A percentile compares a stretch with the other conserved stretches of the same genome.
Conservation (phyloP, 2,113 vertebrate genomes). For the Hippocampus abdominalis region DNA sequence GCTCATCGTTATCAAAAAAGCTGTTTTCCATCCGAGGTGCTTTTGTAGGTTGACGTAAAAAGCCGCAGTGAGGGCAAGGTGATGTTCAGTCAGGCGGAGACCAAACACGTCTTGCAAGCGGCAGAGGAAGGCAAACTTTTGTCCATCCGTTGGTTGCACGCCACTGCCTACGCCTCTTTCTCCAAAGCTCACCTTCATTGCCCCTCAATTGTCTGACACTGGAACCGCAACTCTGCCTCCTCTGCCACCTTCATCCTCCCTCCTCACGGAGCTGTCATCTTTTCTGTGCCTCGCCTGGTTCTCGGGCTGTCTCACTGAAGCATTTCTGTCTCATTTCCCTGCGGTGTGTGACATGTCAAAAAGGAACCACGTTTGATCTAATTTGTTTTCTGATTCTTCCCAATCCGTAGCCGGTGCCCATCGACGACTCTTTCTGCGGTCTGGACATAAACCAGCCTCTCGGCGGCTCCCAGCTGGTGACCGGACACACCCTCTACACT, state of each 20-base stretch:
- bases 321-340: conserved; percentile 5
- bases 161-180: conserved; percentile 23
- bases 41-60: conserved; percentile 59
- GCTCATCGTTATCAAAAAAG: conserved; percentile 26
- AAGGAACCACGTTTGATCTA: conserved; percentile 16
- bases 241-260: conserved; percentile 36
- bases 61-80: conserved; percentile 53
- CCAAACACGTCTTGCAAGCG: conserved; percentile 52
- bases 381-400: conserved; percentile 9
- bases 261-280: conserved; percentile 30
- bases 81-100: conserved; percentile 55
- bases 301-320: conserved; percentile 7
- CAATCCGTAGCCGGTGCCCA: conserved; percentile 85
- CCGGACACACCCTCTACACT: conserved; percentile 86
- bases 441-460: conserved; percentile 98
- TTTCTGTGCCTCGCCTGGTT: conserved; percentile 11
- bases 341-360: conserved; percentile 1
- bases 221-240: conserved; percentile 34
- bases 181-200: conserved; percentile 18
- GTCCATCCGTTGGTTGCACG: conserved; percentile 32
- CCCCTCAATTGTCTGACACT: conserved; percentile 19
- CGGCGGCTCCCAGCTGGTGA: conserved; percentile 88
- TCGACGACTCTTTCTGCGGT: conserved; percentile 96
- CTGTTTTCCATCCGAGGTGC: conserved; percentile 32
- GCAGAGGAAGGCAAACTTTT: conserved; percentile 51